Base-by-base conservation (phyloP, 2,113 vertebrate species). In the Mormoops blainvillei region DNA sequence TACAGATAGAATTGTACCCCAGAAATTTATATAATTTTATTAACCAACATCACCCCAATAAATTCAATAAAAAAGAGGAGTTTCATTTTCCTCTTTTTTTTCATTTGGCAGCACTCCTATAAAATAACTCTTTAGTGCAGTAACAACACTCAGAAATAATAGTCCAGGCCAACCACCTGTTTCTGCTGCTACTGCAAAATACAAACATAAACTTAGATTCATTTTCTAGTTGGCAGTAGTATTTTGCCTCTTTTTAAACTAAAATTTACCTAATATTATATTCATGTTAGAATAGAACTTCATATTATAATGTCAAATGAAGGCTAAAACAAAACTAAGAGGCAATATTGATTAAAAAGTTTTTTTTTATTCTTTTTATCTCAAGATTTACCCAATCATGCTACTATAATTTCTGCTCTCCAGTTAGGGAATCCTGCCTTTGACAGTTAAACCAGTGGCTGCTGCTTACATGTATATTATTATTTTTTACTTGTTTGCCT, bases 1-100 rank as follows among this genome's bases (percentile, higher is more conserved):
- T 38, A 9, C 19, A 70, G 36, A 38, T 22, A 70, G 67, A 38
- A 22, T 22, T n/a, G 19, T 70, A 70, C 9, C n/a, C n/a, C 36
- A 38, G 67, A 70, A 70, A 36, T 19, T n/a, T n/a, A n/a, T n/a
- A n/a, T n/a, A n/a, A n/a, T n/a, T n/a, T n/a, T n/a, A n/a, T n/a
- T n/a, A n/a, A n/a, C n/a, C n/a, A n/a, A n/a, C n/a, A n/a, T n/a
- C n/a, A n/a, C n/a, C n/a, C n/a, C n/a, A n/a, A n/a, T n/a, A n/a
- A n/a, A n/a, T n/a, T n/a, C n/a, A n/a, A n/a, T n/a, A n/a, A n/a
- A n/a, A n/a, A n/a, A n/a, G 11, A 80, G 12, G 15, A 71, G 20
- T 92, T 97, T 96, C 77, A 33, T 84, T 76, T 94, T 97, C 52
- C 43, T 81, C 84, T 74, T n/a, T n/a, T n/a, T n/a, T n/a, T n/a